These are phyloP conservation scores for Coreoperca whiteheadi DNA, from an alignment of 2,113 vertebrate genomes.

Conservation along the genomic window DNA sequence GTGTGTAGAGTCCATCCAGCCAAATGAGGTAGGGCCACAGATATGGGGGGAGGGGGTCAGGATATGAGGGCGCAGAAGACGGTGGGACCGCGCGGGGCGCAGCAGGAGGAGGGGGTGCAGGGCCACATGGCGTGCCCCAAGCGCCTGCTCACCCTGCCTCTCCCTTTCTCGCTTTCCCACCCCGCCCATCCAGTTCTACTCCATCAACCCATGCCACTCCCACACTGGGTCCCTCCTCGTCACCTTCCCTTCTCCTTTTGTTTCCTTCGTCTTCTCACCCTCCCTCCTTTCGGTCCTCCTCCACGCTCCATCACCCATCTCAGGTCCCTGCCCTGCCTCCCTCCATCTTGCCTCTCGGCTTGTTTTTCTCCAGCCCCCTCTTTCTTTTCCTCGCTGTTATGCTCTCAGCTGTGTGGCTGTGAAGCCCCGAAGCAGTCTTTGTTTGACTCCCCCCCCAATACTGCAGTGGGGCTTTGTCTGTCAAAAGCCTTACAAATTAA, in stretches of 20 bases:
- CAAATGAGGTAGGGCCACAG: constrained; percentile 35
- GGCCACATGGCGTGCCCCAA: background rate
- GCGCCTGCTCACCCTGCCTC: background rate
- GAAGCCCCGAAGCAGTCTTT: constrained; percentile 32
- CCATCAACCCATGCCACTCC: constrained; percentile 13
- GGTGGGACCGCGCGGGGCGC: background rate
- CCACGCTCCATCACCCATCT: constrained; percentile 40
- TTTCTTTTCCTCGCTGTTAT: background rate
- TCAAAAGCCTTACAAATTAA: constrained; percentile 19
- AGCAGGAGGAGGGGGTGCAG: constrained; percentile 11
- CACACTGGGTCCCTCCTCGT: constrained; percentile 1
- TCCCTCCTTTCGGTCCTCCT: constrained; percentile 16
- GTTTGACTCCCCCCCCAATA: background rate
- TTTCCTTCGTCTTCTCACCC: constrained; percentile 16
- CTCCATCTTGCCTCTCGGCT: constrained; percentile 27
- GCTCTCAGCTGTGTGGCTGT: background rate
- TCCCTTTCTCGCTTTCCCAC: background rate
- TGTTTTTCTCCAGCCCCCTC: background rate
- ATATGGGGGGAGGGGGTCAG: background rate
- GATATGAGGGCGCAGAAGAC: background rate
- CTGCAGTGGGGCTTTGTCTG: background rate
- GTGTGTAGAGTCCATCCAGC: constrained; percentile 16
- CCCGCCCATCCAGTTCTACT: constrained; percentile 1
- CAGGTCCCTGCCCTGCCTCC: constrained; percentile 20
- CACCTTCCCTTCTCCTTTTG: background rate